These are phyloP conservation scores for Dufourea novaeangliae DNA, from an alignment of 1,140 invertebrate genomes.

Conservation along the genomic window DNA sequence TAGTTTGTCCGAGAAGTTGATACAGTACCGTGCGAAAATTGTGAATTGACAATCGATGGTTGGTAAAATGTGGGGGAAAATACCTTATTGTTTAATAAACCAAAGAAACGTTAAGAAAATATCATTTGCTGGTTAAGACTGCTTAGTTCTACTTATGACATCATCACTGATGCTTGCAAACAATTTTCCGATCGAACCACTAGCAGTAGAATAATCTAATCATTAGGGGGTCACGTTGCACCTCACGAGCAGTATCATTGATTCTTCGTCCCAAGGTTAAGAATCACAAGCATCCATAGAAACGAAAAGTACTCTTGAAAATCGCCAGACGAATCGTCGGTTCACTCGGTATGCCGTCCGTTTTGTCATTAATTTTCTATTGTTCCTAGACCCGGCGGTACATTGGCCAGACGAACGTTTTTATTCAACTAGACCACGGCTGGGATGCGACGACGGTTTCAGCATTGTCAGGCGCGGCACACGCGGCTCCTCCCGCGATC, in stretches of 20 bases:
- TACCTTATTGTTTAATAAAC: too few relatives aligned
- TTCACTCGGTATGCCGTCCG: conserved; percentile 27
- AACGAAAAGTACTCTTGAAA: neutral
- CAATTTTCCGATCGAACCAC: too few relatives aligned
- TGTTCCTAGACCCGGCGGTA: conserved; percentile 24
- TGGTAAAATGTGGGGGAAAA: too few relatives aligned
- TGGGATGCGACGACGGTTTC: neutral
- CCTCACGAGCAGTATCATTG: neutral
- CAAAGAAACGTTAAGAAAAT: too few relatives aligned
- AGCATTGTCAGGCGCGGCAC: conserved; percentile 55
- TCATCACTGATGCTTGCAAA: too few relatives aligned
- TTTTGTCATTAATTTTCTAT: conserved; percentile 39
- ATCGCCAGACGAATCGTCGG: neutral
- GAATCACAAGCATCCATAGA: neutral
- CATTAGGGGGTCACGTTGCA: too few relatives aligned
- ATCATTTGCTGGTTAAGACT: too few relatives aligned
- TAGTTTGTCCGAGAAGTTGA: too few relatives aligned
- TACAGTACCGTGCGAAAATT: too few relatives aligned
- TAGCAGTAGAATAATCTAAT: too few relatives aligned
- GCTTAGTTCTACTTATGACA: too few relatives aligned
- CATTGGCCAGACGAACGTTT: conserved; percentile 18
- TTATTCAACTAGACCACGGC: conserved; percentile 33
- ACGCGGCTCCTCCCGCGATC: conserved; percentile 48
- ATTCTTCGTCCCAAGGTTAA: neutral
- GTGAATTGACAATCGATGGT: too few relatives aligned